phyloP scores from a whole-genome alignment of 1,140 invertebrate species.

The Paraescarpia echinospica region DNA sequence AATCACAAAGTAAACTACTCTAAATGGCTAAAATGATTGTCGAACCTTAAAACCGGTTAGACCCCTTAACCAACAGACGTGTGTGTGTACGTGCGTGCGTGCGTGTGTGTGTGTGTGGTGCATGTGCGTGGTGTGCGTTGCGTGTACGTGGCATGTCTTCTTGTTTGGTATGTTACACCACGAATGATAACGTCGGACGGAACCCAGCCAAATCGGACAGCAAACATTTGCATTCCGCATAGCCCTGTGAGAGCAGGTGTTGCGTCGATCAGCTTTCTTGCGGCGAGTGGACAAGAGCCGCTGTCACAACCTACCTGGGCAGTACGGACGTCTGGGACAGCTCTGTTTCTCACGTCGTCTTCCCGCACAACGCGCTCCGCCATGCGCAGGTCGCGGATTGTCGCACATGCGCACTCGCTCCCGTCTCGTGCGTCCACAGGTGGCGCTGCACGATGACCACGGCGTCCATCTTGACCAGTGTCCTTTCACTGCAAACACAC shows the following conservation, averaged over 20 bases:
- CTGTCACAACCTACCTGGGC: background rate
- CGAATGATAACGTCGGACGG: no score
- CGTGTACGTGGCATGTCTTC: background rate
- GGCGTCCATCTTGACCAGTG: slow-evolving; percentile 60
- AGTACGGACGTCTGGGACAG: background rate
- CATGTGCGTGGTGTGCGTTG: background rate
- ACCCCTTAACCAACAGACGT: no score
- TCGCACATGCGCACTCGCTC: slow-evolving; percentile 62
- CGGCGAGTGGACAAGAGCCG: background rate
- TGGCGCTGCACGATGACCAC: slow-evolving; percentile 87
- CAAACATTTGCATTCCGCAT: background rate
- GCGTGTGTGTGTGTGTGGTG: no score
- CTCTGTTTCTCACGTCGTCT: background rate
- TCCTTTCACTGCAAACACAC: slow-evolving; percentile 43
- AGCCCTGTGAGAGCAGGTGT: background rate
- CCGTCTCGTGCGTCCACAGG: slow-evolving; percentile 83
- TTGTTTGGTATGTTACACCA: background rate
- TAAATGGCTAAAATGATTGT: no score
- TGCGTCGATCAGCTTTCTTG: background rate
- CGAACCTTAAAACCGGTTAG: no score
- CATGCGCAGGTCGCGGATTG: slow-evolving; percentile 9
- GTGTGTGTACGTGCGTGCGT: no score
- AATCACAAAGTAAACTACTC: background rate
- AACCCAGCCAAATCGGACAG: no score
- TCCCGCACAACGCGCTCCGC: background rate